phyloP scores from a whole-genome alignment of 1,140 invertebrate genomes.

The Drosophila chauvacae region DNA sequence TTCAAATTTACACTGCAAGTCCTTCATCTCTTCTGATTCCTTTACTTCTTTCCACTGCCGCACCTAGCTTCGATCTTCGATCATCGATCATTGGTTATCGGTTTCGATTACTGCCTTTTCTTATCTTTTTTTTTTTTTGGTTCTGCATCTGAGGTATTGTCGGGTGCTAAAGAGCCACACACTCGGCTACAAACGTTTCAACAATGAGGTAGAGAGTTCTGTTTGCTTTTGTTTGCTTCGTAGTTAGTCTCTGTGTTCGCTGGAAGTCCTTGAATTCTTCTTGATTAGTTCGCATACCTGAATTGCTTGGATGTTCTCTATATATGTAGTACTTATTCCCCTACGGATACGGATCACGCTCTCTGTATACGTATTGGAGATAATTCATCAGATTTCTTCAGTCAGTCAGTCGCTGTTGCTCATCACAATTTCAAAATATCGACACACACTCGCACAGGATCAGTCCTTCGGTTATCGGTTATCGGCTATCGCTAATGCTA shows the following conservation, averaged over 20 bases:
- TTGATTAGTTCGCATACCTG: slow-evolving; percentile 77
- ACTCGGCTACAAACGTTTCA: slow-evolving; percentile 62
- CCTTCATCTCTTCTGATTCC: slow-evolving; percentile 34
- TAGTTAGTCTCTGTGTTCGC: slow-evolving; percentile 56
- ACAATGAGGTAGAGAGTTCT: slow-evolving; percentile 80
- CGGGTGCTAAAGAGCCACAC: slow-evolving; percentile 67
- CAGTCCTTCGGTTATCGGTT: slow-evolving; percentile 49
- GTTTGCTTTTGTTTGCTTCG: slow-evolving; percentile 57
- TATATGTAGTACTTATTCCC: slow-evolving; percentile 49
- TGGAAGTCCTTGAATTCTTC: slow-evolving; percentile 81
- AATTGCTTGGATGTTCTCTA: slow-evolving; percentile 77
- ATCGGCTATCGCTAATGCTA: slow-evolving; percentile 24
- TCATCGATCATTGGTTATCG: neutral
- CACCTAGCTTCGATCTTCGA: slow-evolving; percentile 10
- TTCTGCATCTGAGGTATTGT: slow-evolving; percentile 72
- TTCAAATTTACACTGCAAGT: slow-evolving; percentile 54
- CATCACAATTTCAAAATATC: slow-evolving; percentile 62
- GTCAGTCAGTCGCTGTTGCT: slow-evolving; percentile 46
- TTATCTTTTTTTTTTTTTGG: slow-evolving; percentile 14
- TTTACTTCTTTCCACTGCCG: slow-evolving; percentile 3
- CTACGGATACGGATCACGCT: slow-evolving; percentile 30
- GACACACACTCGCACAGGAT: slow-evolving; percentile 60
- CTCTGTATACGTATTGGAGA: slow-evolving; percentile 33
- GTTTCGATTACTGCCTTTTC: neutral
- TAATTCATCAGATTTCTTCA: slow-evolving; percentile 41